Conservation (phyloP, 2,888 invertebrate species). For the Hirtodrosophila cameraria region DNA sequence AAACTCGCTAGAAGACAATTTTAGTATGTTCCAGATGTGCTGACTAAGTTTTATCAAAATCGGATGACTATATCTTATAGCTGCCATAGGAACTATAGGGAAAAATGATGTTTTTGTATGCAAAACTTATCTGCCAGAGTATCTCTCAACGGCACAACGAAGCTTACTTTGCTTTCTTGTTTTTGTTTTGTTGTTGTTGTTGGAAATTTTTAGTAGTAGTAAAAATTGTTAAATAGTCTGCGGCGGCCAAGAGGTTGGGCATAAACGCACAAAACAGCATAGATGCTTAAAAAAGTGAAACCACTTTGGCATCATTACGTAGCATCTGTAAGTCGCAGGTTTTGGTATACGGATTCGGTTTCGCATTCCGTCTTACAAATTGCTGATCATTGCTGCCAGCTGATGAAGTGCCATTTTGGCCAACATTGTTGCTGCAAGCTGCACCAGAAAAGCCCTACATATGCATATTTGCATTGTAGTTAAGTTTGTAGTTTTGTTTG, state of each 20-base stretch:
- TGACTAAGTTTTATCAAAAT: too few species aligned
- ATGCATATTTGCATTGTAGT: slow-evolving; percentile 58
- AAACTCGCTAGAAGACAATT: too few species aligned
- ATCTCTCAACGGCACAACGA: too few species aligned
- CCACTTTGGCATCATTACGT: slow-evolving; percentile 65
- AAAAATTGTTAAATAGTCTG: slow-evolving; percentile 77
- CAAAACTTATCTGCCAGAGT: too few species aligned
- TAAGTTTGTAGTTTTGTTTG: slow-evolving; percentile 41
- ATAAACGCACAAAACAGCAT: slow-evolving; percentile 32
- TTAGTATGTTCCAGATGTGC: too few species aligned
- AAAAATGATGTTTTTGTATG: too few species aligned
- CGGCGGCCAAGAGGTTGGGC: slow-evolving; percentile 68
- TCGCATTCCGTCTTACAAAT: slow-evolving; percentile 29
- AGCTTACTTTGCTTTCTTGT: too few species aligned
- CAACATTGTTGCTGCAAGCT: slow-evolving; percentile 71
- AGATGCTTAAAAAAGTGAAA: slow-evolving; percentile 59
- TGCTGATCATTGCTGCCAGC: slow-evolving; percentile 52
- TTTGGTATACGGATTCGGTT: slow-evolving; percentile 12
- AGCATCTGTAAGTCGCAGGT: slow-evolving; percentile 22
- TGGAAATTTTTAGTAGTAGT: slow-evolving; percentile 75
- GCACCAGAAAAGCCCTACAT: slow-evolving; percentile 61
- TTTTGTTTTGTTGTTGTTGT: slow-evolving; percentile 26
- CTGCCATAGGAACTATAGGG: too few species aligned
- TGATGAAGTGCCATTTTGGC: slow-evolving; percentile 52
- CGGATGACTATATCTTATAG: too few species aligned